These are phyloP conservation scores for Mus spretus DNA, from an alignment of 2,797 vertebrate genomes.

Conservation along the genomic window DNA sequence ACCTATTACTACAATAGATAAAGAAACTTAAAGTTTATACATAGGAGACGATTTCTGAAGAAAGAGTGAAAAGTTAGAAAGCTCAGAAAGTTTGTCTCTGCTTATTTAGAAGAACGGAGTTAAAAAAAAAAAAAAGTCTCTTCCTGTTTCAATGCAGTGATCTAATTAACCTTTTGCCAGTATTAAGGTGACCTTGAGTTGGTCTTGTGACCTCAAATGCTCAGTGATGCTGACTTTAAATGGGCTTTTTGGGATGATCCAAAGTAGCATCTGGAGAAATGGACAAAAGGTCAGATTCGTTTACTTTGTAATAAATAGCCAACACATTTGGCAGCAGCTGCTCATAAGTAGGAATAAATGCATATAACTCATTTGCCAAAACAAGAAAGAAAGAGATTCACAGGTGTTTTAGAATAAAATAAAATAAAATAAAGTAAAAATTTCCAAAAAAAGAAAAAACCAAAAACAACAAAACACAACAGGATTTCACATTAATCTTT, in stretches of 20 bases:
- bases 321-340: slow-evolving; percentile 51
- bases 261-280: slow-evolving; percentile 90
- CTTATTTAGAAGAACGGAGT: slow-evolving; percentile 86
- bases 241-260: slow-evolving; percentile 90
- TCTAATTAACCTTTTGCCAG: slow-evolving; percentile 93
- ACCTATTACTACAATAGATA: slow-evolving; percentile 40
- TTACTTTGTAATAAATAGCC: slow-evolving; percentile 91
- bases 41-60: slow-evolving; percentile 37
- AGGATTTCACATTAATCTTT: slow-evolving; percentile 62
- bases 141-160: slow-evolving; percentile 90
- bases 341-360: slow-evolving; percentile 64
- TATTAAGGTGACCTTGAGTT: slow-evolving; percentile 92
- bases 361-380: slow-evolving; percentile 60
- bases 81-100: slow-evolving; percentile 79
- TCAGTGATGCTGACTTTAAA: slow-evolving; percentile 92
- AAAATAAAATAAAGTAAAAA: background rate
- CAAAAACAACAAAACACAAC: background rate
- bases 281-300: slow-evolving; percentile 91
- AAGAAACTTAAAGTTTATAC: background rate
- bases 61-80: slow-evolving; percentile 67
- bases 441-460: background rate
- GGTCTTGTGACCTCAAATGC: slow-evolving; percentile 90
- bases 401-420: slow-evolving; percentile 62
- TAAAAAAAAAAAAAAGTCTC: slow-evolving; percentile 85
- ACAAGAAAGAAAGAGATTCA: slow-evolving; percentile 62